Percentiles rank a stretch among this genome's conserved stretches.
Evolutionary conservation across 2,113 vertebrate genomes (phyloP).

Genomic region (Microcebus murinus): DNA sequence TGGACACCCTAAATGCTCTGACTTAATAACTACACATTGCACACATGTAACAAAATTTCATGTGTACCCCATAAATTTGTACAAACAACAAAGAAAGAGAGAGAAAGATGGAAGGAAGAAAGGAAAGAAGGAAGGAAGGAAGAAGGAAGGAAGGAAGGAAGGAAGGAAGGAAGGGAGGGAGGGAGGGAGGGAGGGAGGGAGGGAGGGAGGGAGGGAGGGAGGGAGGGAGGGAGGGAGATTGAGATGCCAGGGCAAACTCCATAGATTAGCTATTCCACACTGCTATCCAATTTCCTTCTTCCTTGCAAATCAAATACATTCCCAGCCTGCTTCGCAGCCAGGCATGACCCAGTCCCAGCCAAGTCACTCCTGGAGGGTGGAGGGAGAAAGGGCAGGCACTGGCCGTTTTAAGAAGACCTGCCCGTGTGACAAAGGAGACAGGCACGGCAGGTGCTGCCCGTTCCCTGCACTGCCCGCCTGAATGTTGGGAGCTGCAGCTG

Average conservation of each 20-base stretch:
- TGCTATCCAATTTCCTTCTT: neutral
- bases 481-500: neutral
- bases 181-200: too few species aligned
- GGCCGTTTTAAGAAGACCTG: neutral
- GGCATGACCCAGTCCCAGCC: neutral
- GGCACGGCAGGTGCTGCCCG: neutral
- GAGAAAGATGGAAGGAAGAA: too few species aligned
- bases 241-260: neutral
- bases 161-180: too few species aligned
- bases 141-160: too few species aligned
- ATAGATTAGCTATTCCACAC: neutral
- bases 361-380: neutral
- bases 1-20: too few species aligned
- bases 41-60: too few species aligned
- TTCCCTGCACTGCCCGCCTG: neutral
- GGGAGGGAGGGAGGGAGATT: neutral
- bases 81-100: too few species aligned
- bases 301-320: neutral
- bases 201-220: too few species aligned
- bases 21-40: too few species aligned
- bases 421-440: neutral
- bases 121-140: too few species aligned
- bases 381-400: neutral
- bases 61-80: too few species aligned
- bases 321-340: neutral